These are phyloP conservation scores for Antheraea assamensis DNA, from an alignment of 2,888 invertebrate genomes.

Conservation along the genomic window DNA sequence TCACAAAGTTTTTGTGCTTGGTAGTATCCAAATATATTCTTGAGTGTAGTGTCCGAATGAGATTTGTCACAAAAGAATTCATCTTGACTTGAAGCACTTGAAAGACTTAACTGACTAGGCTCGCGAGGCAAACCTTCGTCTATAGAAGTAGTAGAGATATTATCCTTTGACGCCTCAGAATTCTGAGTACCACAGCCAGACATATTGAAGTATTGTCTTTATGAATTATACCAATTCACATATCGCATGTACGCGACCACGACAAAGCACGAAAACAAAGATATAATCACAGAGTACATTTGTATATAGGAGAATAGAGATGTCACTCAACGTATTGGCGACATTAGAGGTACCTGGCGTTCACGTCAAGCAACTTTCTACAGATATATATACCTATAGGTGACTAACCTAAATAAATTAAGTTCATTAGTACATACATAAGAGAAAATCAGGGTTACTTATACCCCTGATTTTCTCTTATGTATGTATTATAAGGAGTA, in stretches of 20 bases:
- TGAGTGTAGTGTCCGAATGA: slow-evolving; percentile 91
- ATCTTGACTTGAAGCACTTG: slow-evolving; percentile 87
- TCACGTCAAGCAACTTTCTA: too few relatives aligned
- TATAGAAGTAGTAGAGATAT: slow-evolving; percentile 75
- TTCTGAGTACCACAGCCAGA: slow-evolving; percentile 71
- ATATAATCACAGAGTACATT: too few relatives aligned
- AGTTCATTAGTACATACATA: too few relatives aligned
- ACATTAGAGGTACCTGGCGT: too few relatives aligned
- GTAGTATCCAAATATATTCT: slow-evolving; percentile 91
- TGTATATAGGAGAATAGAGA: too few relatives aligned
- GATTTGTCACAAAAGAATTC: slow-evolving; percentile 89
- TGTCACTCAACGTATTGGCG: too few relatives aligned
- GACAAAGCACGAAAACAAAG: slow-evolving; percentile 9
- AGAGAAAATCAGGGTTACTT: too few relatives aligned
- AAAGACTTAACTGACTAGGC: slow-evolving; percentile 84
- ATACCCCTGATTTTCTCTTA: too few relatives aligned
- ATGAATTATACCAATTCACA: not conserved
- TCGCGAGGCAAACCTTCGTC: slow-evolving; percentile 85
- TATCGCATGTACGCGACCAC: not conserved
- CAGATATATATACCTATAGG: too few relatives aligned
- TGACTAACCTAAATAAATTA: too few relatives aligned
- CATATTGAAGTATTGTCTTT: slow-evolving; percentile 48
- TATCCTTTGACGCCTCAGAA: slow-evolving; percentile 69
- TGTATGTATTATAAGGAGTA: too few relatives aligned
- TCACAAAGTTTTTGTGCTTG: slow-evolving; percentile 93